Evolutionary conservation across 2,797 vertebrate species (phyloP).

Genomic region (Phaenicophaeus curvirostris): DNA sequence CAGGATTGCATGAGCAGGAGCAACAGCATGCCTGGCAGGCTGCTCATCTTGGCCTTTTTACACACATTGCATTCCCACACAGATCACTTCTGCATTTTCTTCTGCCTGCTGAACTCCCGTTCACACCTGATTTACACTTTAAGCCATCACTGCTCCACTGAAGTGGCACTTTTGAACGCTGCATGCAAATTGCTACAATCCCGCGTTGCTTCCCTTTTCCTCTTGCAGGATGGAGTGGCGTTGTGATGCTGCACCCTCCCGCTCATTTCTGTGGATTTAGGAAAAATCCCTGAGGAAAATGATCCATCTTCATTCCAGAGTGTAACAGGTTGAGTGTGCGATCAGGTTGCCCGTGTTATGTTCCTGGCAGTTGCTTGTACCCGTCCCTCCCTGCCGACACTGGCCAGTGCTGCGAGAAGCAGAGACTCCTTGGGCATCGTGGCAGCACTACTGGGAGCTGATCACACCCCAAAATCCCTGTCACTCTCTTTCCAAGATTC

Average conservation of each 20-base stretch:
- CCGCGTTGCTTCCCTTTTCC: neutral
- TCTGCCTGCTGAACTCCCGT: neutral
- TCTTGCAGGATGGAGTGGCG: neutral
- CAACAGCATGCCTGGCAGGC: neutral
- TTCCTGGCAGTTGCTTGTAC: neutral
- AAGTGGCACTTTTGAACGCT: conserved; percentile 1
- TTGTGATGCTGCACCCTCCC: fast-evolving
- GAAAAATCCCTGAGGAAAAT: neutral
- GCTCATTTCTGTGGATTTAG: neutral
- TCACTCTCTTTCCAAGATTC: neutral
- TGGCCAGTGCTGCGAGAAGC: neutral
- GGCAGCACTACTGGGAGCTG: neutral
- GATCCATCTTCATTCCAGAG: neutral
- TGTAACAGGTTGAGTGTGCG: neutral
- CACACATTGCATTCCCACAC: neutral
- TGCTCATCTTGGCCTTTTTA: neutral
- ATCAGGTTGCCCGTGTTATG: neutral
- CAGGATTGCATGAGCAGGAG: neutral
- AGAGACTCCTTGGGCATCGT: neutral
- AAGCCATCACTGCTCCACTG: neutral
- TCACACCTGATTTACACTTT: conserved; percentile 8
- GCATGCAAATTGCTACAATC: neutral
- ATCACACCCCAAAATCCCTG: neutral
- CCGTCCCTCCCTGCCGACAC: neutral
- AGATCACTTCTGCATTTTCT: neutral